These are phyloP conservation scores for Cinclus mexicanus DNA, from an alignment of 2,113 vertebrate genomes.

Conservation along the genomic window DNA sequence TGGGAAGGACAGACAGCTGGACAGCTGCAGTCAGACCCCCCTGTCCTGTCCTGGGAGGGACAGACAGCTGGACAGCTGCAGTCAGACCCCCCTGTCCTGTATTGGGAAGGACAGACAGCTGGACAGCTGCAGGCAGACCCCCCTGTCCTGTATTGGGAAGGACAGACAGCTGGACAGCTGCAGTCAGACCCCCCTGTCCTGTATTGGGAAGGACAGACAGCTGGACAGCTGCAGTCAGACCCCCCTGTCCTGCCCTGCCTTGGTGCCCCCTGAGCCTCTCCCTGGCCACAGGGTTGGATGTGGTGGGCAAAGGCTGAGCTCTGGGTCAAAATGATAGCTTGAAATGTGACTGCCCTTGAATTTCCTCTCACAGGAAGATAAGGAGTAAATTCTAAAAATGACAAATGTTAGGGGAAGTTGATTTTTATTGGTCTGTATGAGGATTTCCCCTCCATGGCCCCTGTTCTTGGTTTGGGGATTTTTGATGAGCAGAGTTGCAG, in stretches of 20 bases:
- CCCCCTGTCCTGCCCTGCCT: accelerated
- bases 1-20: too few species aligned
- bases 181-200: too few species aligned
- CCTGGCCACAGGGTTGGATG: accelerated
- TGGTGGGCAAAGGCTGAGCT: background rate
- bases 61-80: too few species aligned
- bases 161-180: too few species aligned
- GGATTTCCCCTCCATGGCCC: background rate
- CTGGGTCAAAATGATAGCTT: accelerated
- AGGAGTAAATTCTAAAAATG: background rate
- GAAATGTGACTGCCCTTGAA: accelerated
- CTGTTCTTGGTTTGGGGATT: background rate
- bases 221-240: too few species aligned
- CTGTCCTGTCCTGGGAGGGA: too few species aligned
- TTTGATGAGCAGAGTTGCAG: background rate
- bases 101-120: too few species aligned
- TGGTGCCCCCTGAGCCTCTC: accelerated
- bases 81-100: too few species aligned
- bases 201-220: background rate
- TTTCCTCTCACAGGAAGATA: background rate
- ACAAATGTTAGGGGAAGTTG: background rate
- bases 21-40: too few species aligned
- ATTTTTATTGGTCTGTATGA: background rate
- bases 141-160: too few species aligned
- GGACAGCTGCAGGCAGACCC: too few species aligned